These are phyloP conservation scores for Damaliscus lunatus DNA, from an alignment of 2,113 vertebrate species.

Conservation along the genomic window DNA sequence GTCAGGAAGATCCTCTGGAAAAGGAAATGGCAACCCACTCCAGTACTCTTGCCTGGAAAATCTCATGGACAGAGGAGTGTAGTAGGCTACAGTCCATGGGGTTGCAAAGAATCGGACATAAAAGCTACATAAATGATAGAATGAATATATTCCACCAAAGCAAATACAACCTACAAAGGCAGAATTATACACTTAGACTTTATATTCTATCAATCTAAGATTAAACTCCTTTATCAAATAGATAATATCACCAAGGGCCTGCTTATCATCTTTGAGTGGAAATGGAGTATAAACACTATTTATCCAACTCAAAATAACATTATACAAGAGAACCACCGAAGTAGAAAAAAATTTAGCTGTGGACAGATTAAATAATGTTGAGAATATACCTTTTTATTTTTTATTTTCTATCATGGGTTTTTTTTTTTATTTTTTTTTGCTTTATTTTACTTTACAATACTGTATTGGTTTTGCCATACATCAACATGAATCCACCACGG, in stretches of 20 bases:
- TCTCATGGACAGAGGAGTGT: too few relatives aligned
- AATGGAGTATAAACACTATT: slow-evolving; percentile 69
- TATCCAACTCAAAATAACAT: slow-evolving; percentile 73
- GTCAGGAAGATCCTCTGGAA: too few relatives aligned
- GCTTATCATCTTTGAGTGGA: slow-evolving; percentile 67
- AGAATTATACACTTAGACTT: slow-evolving; percentile 71
- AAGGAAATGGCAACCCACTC: too few relatives aligned
- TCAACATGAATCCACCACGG: too few relatives aligned
- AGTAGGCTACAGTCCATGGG: too few relatives aligned
- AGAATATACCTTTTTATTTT: background rate
- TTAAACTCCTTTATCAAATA: slow-evolving; percentile 74
- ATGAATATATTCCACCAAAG: background rate
- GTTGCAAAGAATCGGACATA: background rate
- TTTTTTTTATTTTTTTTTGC: too few relatives aligned
- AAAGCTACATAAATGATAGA: background rate
- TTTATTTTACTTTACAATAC: too few relatives aligned
- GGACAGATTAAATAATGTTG: background rate
- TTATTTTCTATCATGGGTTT: too few relatives aligned
- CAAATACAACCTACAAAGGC: slow-evolving; percentile 54
- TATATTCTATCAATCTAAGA: slow-evolving; percentile 68
- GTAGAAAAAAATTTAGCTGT: slow-evolving; percentile 45
- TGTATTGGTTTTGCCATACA: too few relatives aligned
- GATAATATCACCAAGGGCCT: slow-evolving; percentile 54
- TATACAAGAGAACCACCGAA: slow-evolving; percentile 51
- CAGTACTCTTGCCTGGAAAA: too few relatives aligned